Evolutionary conservation across 2,888 invertebrate genomes (phyloP), one percentile per base, ranked within the genome.

Genomic region (Gandaritis pyraliata): DNA sequence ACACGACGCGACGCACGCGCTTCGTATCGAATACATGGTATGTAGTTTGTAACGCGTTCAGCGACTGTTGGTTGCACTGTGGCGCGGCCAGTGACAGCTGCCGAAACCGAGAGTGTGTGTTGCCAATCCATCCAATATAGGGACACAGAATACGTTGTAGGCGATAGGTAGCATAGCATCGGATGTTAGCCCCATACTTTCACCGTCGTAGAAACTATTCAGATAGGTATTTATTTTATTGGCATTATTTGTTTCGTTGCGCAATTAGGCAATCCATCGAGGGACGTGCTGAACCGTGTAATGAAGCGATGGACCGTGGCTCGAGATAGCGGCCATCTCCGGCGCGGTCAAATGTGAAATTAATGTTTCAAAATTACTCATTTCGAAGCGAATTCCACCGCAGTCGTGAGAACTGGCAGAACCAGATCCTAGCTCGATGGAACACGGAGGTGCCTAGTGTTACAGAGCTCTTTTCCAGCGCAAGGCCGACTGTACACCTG

Each of bases 81-180:
- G 38, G 38, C 38, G 30, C 38, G 38, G 12, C 38, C 16, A 43
- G 49, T 38, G 51, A 39, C 58, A 36, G 16, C 38, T 29, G 45
- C 78, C 76, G 86, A 87, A 85, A 87, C 67, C 82, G 87, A 86
- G 86, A 87, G 87, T 85, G 83, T 7, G 33, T n/a, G n/a, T 23
- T 23, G 47, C 47, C 45, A 23, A 46, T 46, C 38, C 8, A 38
- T 3, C 8, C n/a, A 38, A 38, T 16, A 43, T n/a, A n/a, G n/a
- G n/a, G n/a, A n/a, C 45, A 45, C 45, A 18, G 45, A 45, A 8
- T 45, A 16, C 18, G 5, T 12, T 47, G 18, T n/a, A 47, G 54
- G 18, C 38, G 4, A 2, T 30, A 10, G 23, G 30, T 12, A 33
- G 33, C 8, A 45, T 12, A 33, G 33, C 8, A 45, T 33, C 41